A percentile compares a stretch with the other conserved stretches of the same genome.
Evolutionary conservation across 2,888 invertebrate genomes (phyloP).

Genomic region (Rotaria socialis): DNA sequence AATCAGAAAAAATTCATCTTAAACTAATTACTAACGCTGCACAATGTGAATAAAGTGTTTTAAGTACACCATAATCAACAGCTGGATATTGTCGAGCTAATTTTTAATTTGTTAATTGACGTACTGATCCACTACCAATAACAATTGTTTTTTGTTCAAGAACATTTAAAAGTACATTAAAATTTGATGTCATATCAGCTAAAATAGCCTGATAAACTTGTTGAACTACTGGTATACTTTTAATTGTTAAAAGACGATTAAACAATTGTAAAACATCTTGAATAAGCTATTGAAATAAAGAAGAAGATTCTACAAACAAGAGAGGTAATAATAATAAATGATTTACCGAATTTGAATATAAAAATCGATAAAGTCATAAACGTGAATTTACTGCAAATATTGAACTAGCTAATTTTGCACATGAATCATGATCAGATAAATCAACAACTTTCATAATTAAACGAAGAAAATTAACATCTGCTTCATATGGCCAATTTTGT

Average conservation of each 20-base stretch:
- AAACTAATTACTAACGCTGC: constrained; percentile 63
- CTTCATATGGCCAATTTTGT: constrained; percentile 40
- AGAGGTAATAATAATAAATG: too few relatives aligned
- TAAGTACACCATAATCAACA: constrained; percentile 74
- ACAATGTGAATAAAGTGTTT: constrained; percentile 78
- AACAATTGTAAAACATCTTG: constrained; percentile 41
- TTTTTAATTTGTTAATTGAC: constrained; percentile 64
- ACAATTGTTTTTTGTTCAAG: constrained; percentile 23
- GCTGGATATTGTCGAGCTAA: constrained; percentile 66
- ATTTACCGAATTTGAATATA: constrained; percentile 28
- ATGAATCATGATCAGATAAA: background rate
- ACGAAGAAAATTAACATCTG: constrained; percentile 57
- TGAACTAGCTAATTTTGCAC: constrained; percentile 5
- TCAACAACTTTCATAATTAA: constrained; percentile 65
- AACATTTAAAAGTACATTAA: constrained; percentile 70
- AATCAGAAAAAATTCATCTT: constrained; percentile 67
- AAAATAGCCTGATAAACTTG: constrained; percentile 63
- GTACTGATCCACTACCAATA: constrained; percentile 70
- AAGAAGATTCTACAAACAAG: background rate
- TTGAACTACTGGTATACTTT: constrained; percentile 61
- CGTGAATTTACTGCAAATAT: constrained; percentile 39
- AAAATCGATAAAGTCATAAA: constrained; percentile 40
- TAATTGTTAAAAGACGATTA: constrained; percentile 40
- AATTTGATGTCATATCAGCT: constrained; percentile 59
- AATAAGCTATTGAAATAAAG: background rate